These are phyloP conservation scores for Eubasilissa splendida DNA, from an alignment of 2,888 invertebrate genomes.

Conservation along the genomic window DNA sequence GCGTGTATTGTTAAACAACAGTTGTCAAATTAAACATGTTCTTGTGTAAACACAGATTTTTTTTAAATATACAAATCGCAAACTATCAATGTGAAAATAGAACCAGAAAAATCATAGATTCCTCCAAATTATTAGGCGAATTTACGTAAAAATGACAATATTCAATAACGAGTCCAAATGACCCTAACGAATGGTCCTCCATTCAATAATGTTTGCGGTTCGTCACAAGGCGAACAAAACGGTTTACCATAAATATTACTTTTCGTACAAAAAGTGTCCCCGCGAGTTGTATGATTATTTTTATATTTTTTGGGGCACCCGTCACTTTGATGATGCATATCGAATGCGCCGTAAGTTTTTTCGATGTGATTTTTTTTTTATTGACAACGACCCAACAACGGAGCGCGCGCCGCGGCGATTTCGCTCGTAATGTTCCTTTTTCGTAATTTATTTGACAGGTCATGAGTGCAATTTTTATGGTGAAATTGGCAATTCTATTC, in stretches of 20 bases:
- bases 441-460: slow-evolving; percentile 37
- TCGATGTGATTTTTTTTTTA: slow-evolving; percentile 30
- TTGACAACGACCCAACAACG: slow-evolving; percentile 18
- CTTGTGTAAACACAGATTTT: too few relatives aligned
- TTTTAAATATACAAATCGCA: neutral
- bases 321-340: slow-evolving; percentile 57
- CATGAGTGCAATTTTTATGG: slow-evolving; percentile 26
- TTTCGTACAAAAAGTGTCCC: slow-evolving; percentile 51
- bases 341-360: slow-evolving; percentile 44
- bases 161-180: slow-evolving; percentile 56
- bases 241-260: slow-evolving; percentile 54
- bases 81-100: slow-evolving; percentile 3
- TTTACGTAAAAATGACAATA: slow-evolving; percentile 54
- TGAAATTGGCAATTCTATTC: slow-evolving; percentile 24
- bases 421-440: slow-evolving; percentile 36
- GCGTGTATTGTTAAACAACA: too few relatives aligned
- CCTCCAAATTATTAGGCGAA: slow-evolving; percentile 10
- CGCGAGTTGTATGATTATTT: slow-evolving; percentile 28
- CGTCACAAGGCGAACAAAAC: slow-evolving; percentile 26
- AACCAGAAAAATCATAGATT: slow-evolving; percentile 34
- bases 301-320: slow-evolving; percentile 55
- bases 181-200: slow-evolving; percentile 49
- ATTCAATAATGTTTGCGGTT: slow-evolving; percentile 39
- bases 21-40: too few relatives aligned
- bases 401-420: slow-evolving; percentile 29